Evolutionary conservation across 2,113 vertebrate species (phyloP).

Genomic region (Xerus inauris): DNA sequence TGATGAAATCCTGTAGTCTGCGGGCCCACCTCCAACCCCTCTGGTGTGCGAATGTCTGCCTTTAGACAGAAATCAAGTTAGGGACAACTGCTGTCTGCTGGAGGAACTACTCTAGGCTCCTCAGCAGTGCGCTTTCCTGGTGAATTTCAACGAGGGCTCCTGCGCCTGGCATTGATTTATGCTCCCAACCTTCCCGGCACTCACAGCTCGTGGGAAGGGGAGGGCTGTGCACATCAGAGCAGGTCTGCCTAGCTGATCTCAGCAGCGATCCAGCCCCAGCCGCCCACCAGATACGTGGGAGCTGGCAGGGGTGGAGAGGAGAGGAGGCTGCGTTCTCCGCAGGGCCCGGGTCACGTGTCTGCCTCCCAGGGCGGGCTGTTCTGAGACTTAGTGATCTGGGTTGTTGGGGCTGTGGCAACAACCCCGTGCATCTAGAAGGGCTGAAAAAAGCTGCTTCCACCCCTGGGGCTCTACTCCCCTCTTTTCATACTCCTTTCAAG

Average conservation of each 20-base stretch:
- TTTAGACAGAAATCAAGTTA: neutral
- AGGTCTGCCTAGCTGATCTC: neutral
- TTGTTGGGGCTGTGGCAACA: neutral
- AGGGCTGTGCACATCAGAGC: neutral
- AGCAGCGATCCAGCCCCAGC: neutral
- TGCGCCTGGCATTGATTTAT: slow-evolving; percentile 35
- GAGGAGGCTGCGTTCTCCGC: rapidly evolving
- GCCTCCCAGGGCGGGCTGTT: neutral
- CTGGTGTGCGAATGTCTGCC: neutral
- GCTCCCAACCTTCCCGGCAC: neutral
- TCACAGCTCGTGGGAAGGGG: neutral
- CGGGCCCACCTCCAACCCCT: neutral
- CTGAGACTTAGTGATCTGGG: neutral
- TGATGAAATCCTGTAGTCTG: neutral
- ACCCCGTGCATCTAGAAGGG: neutral
- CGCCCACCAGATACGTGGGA: neutral
- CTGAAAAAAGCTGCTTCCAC: neutral
- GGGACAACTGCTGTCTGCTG: neutral
- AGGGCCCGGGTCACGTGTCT: neutral
- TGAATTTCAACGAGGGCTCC: neutral
- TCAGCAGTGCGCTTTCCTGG: neutral
- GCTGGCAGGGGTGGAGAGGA: neutral
- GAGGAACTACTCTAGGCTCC: neutral
- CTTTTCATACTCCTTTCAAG: neutral
- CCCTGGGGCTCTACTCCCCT: neutral